phyloP scores from a whole-genome alignment of 2,888 invertebrate species.

The Abrostola triplasia region DNA sequence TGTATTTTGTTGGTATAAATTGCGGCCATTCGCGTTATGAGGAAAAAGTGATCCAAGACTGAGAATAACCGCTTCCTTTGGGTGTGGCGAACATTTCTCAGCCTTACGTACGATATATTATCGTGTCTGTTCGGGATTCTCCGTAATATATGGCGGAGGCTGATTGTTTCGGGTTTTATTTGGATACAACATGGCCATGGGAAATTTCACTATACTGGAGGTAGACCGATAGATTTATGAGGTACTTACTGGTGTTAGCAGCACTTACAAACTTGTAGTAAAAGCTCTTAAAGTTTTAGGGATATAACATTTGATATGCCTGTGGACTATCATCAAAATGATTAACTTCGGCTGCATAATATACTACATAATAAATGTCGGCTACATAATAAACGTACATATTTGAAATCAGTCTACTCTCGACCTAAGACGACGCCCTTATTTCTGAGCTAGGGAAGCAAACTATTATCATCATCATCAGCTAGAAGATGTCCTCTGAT shows the following conservation, averaged over 20 bases:
- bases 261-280: too few species aligned
- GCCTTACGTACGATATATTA: conserved; percentile 52
- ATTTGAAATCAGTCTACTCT: too few species aligned
- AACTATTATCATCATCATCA: too few species aligned
- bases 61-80: conserved; percentile 58
- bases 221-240: conserved; percentile 30
- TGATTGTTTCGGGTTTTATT: conserved; percentile 54
- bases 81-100: conserved; percentile 51
- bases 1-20: conserved; percentile 62
- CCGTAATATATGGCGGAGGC: conserved; percentile 49
- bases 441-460: too few species aligned
- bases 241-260: conserved; percentile 17
- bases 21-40: conserved; percentile 66
- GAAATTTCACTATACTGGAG: conserved; percentile 6
- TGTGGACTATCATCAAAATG: too few species aligned
- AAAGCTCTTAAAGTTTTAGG: too few species aligned
- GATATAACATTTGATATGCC: too few species aligned
- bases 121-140: conserved; percentile 50
- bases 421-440: too few species aligned
- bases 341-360: too few species aligned
- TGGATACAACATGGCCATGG: conserved; percentile 27
- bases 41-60: conserved; percentile 70
- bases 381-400: too few species aligned
- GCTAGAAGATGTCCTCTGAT: too few species aligned
- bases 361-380: too few species aligned